phyloP scores from a whole-genome alignment of 2,888 invertebrate genomes.

The Pammene fasciana region DNA sequence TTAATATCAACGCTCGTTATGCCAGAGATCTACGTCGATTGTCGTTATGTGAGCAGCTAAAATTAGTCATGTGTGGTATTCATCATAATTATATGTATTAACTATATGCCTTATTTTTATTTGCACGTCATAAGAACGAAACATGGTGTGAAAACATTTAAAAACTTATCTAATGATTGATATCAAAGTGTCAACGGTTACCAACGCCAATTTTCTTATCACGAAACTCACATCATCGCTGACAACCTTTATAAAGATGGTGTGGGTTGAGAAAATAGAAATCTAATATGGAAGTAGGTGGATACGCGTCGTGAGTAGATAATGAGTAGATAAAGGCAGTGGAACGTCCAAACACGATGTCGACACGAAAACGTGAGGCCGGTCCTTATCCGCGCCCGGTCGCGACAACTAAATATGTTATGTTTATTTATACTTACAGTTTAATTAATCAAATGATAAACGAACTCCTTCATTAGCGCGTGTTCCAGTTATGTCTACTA shows the following conservation, averaged over 20 bases:
- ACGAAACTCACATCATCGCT: slow-evolving; percentile 30
- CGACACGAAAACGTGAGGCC: slow-evolving; percentile 60
- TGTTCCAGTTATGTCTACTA: slow-evolving; percentile 34
- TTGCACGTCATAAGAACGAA: slow-evolving; percentile 40
- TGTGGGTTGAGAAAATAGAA: slow-evolving; percentile 54
- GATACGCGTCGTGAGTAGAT: slow-evolving; percentile 56
- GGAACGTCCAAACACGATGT: slow-evolving; percentile 61
- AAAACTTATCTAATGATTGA: background rate
- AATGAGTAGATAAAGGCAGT: slow-evolving; percentile 46
- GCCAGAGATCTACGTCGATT: slow-evolving; percentile 45
- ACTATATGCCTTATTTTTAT: slow-evolving; percentile 55
- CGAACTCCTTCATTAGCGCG: slow-evolving; percentile 19
- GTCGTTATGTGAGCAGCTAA: slow-evolving; percentile 55
- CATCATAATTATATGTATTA: slow-evolving; percentile 44
- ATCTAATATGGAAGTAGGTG: slow-evolving; percentile 60
- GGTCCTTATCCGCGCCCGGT: slow-evolving; percentile 54
- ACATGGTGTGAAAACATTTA: background rate
- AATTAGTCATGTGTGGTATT: slow-evolving; percentile 61
- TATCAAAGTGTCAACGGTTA: slow-evolving; percentile 37
- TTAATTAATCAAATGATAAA: slow-evolving; percentile 34
- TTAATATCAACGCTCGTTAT: slow-evolving; percentile 50
- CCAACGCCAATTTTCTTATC: slow-evolving; percentile 30
- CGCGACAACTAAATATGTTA: slow-evolving; percentile 44
- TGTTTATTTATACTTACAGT: slow-evolving; percentile 14
- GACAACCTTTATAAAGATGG: slow-evolving; percentile 28